phyloP scores from a whole-genome alignment of 2,113 vertebrate genomes.

The human (Homo sapiens) region GRCh38 chr21:16580501-16581000 shows the following conservation, averaged over 20 bases:
- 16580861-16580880: constrained; percentile 43
- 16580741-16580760: constrained; percentile 57
- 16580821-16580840: constrained; percentile 63
- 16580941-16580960: constrained; percentile 46
- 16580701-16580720: constrained; percentile 54
- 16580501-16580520: background rate
- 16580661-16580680: constrained; percentile 47
- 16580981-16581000: constrained; percentile 84
- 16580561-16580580: background rate
- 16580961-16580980: constrained; percentile 77
- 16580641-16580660: constrained; percentile 53
- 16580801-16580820: constrained; percentile 23
- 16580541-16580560: background rate
- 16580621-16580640: background rate
- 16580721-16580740: constrained; percentile 56
- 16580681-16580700: constrained; percentile 43
- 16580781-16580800: constrained; percentile 52
- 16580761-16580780: background rate
- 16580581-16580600: background rate
- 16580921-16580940: constrained; percentile 45
- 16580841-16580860: constrained; percentile 63
- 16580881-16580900: constrained; percentile 35
- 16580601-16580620: constrained; percentile 73
- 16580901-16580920: constrained; percentile 59
- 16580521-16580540: background rate